phyloP scores from a whole-genome alignment of 2,888 invertebrate species.

The Ecliptopera silaceata region DNA sequence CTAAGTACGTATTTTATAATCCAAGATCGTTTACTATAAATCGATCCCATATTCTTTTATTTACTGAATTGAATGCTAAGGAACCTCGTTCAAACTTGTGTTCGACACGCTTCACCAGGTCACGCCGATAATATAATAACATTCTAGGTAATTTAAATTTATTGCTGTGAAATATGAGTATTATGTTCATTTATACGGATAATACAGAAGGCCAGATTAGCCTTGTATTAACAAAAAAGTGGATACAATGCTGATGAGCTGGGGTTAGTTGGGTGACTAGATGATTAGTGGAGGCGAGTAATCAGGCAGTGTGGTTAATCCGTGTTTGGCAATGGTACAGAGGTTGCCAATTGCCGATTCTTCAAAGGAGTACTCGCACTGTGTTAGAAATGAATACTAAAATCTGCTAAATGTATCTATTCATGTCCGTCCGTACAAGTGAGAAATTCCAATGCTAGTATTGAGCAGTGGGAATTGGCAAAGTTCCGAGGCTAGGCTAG shows the following conservation, averaged over 20 bases:
- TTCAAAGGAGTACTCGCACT: conserved; percentile 5
- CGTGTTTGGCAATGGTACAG: conserved; percentile 47
- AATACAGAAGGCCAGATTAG: conserved; percentile 41
- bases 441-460: conserved; percentile 72
- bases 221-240: conserved; percentile 43
- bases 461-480: conserved; percentile 80
- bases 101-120: conserved; percentile 29
- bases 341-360: conserved; percentile 38
- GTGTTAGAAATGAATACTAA: conserved; percentile 29
- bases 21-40: neutral
- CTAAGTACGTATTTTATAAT: no score
- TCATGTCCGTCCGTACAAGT: conserved; percentile 68
- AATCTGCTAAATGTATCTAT: conserved; percentile 59
- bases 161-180: conserved; percentile 39
- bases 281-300: conserved; percentile 27
- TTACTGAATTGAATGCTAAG: neutral
- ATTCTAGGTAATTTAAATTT: conserved; percentile 36
- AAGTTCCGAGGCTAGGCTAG: conserved; percentile 72
- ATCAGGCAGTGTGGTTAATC: conserved; percentile 31
- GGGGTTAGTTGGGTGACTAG: conserved; percentile 25
- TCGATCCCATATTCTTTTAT: neutral
- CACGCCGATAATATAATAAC: conserved; percentile 36
- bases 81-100: conserved; percentile 25
- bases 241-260: conserved; percentile 27
- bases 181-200: conserved; percentile 29